Percentiles rank a stretch among this genome's conserved stretches.
phyloP scores from a whole-genome alignment of 1,140 invertebrate genomes.

The Leptinotarsa defecta region DNA sequence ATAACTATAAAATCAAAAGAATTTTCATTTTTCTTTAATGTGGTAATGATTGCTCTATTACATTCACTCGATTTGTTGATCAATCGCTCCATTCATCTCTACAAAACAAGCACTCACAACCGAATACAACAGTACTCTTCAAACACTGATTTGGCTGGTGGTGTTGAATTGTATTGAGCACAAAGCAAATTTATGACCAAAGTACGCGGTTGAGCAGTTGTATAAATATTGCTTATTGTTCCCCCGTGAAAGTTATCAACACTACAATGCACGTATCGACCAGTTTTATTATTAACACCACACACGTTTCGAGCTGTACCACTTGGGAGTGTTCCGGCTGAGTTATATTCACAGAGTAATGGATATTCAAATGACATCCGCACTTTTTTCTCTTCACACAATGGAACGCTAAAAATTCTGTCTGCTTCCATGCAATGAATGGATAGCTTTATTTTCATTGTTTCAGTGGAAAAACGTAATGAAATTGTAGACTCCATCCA shows the following conservation, averaged over 20 bases:
- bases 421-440: too few species aligned
- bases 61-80: neutral
- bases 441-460: too few species aligned
- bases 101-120: neutral
- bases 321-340: conserved; percentile 15
- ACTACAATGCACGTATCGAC: conserved; percentile 13
- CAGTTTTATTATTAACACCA: conserved; percentile 18
- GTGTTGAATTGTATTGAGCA: conserved; percentile 7
- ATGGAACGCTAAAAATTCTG: neutral
- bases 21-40: neutral
- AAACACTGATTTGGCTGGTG: conserved; percentile 7
- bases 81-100: neutral
- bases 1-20: too few species aligned
- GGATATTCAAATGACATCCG: conserved; percentile 20
- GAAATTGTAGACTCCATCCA: too few species aligned
- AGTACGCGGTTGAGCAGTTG: conserved; percentile 18
- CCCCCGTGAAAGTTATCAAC: conserved; percentile 9
- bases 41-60: neutral
- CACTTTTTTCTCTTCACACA: neutral
- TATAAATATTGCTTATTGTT: conserved; percentile 22
- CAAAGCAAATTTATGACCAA: conserved; percentile 13
- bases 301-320: conserved; percentile 6
- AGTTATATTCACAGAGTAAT: conserved; percentile 16
- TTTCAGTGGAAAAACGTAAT: too few species aligned
- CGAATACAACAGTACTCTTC: conserved; percentile 6